A percentile compares a stretch with the other conserved stretches of the same genome.
These are phyloP conservation scores for Mycalesis mineus DNA, from an alignment of 2,888 invertebrate species.

Conservation along the genomic window DNA sequence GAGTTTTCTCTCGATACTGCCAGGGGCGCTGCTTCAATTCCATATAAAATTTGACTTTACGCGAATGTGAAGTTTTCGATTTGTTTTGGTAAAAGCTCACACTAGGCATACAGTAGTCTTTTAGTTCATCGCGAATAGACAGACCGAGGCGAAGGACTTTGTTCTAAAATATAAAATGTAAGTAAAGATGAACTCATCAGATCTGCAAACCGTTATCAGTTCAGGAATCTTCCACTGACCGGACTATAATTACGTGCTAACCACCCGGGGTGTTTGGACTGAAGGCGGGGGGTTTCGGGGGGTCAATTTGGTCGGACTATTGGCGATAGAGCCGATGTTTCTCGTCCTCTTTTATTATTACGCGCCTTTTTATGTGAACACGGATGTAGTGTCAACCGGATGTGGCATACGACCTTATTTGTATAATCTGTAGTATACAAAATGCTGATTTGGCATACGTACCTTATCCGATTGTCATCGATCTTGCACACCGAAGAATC, in stretches of 20 bases:
- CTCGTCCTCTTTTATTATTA: constrained; percentile 30
- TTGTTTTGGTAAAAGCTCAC: too few relatives aligned
- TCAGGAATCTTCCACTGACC: background rate
- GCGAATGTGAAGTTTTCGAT: too few relatives aligned
- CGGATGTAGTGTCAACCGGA: constrained; percentile 22
- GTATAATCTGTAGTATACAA: background rate
- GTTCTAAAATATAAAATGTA: too few relatives aligned
- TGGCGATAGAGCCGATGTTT: constrained; percentile 38
- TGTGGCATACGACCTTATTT: constrained; percentile 4
- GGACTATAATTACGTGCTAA: constrained; percentile 33
- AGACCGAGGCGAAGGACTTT: too few relatives aligned
- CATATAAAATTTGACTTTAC: too few relatives aligned
- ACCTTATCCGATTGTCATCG: too few relatives aligned
- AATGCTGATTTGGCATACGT: background rate
- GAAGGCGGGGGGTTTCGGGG: constrained; percentile 31
- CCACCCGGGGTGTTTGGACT: too few relatives aligned
- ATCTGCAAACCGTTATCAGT: background rate
- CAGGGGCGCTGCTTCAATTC: too few relatives aligned
- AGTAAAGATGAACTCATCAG: background rate
- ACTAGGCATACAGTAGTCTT: too few relatives aligned
- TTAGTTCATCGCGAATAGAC: too few relatives aligned
- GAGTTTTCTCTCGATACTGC: too few relatives aligned
- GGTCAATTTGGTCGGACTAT: constrained; percentile 39
- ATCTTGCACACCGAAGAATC: too few relatives aligned
- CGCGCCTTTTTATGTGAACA: constrained; percentile 5